These are phyloP conservation scores for Conopomorpha cramerella DNA, from an alignment of 1,140 invertebrate genomes.

Conservation along the genomic window DNA sequence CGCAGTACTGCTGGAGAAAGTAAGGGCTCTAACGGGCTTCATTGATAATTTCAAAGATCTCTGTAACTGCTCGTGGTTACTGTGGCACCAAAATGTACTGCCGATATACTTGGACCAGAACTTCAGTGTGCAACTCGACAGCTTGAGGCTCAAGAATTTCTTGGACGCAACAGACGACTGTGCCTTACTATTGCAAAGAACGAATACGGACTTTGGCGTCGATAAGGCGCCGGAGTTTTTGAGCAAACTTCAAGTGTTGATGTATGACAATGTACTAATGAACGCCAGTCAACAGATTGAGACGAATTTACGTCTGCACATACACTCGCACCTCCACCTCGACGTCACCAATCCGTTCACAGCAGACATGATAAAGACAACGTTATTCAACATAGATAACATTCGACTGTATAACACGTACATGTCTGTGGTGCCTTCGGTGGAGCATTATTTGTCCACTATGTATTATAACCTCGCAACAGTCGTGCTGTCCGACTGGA, in stretches of 20 bases:
- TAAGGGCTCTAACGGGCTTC: constrained; percentile 67
- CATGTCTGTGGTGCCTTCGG: constrained; percentile 56
- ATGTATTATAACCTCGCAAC: constrained; percentile 98
- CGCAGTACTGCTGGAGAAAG: constrained; percentile 62
- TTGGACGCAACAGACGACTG: constrained; percentile 69
- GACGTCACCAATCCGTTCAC: constrained; percentile 79
- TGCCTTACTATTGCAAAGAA: constrained; percentile 29
- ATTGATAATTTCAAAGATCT: constrained; percentile 63
- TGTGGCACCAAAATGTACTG: constrained; percentile 80
- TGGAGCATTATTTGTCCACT: constrained; percentile 91
- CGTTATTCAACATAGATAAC: constrained; percentile 61
- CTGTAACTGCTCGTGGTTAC: constrained; percentile 78
- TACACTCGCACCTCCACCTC: constrained; percentile 87
- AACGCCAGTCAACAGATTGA: constrained; percentile 87
- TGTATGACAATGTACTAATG: constrained; percentile 65
- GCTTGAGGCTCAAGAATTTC: constrained; percentile 69
- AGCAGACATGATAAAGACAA: constrained; percentile 52
- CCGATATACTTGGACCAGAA: constrained; percentile 77
- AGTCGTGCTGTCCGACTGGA: constrained; percentile 96
- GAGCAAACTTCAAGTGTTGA: constrained; percentile 23
- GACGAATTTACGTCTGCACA: constrained; percentile 86
- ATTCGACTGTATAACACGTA: constrained; percentile 47
- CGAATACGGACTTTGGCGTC: constrained; percentile 22
- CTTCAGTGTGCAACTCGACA: constrained; percentile 66
- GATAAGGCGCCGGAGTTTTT: constrained; percentile 31